A percentile compares a stretch with the other conserved stretches of the same genome.
Evolutionary conservation across 2,888 invertebrate species (phyloP).

Genomic region (Ecliptopera silaceata): DNA sequence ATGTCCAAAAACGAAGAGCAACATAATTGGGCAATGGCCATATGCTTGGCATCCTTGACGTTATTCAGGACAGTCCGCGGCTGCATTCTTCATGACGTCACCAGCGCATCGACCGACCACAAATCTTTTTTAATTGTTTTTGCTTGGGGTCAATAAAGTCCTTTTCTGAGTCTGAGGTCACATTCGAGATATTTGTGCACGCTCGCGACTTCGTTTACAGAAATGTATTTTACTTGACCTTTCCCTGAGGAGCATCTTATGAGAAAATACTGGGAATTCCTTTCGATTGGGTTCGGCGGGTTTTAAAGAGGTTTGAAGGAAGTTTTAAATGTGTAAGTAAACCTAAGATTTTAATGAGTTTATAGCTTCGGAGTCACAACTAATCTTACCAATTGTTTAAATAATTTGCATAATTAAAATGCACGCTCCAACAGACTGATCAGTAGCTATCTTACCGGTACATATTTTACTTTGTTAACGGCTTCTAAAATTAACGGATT

Average conservation of each 20-base stretch:
- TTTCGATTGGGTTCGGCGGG: neutral
- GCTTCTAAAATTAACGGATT: slow-evolving; percentile 18
- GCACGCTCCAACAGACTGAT: too few relatives aligned
- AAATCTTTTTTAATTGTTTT: slow-evolving; percentile 44
- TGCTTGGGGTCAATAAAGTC: slow-evolving; percentile 27
- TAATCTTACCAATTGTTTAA: too few relatives aligned
- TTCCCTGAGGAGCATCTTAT: too few relatives aligned
- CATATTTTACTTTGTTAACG: neutral
- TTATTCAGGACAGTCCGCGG: slow-evolving; percentile 29
- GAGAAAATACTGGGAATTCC: neutral
- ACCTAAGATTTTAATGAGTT: too few relatives aligned
- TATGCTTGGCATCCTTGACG: slow-evolving; percentile 23
- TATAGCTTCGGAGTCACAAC: too few relatives aligned
- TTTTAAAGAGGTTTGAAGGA: too few relatives aligned
- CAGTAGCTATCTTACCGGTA: too few relatives aligned
- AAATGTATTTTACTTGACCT: neutral
- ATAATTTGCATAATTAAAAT: too few relatives aligned
- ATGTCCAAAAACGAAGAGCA: neutral
- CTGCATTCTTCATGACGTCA: slow-evolving; percentile 48
- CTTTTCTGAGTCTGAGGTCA: slow-evolving; percentile 14
- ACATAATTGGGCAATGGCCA: slow-evolving; percentile 6
- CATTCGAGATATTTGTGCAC: slow-evolving; percentile 2
- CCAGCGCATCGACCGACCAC: slow-evolving; percentile 37
- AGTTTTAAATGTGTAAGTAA: too few relatives aligned
- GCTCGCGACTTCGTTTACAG: neutral